These are phyloP conservation scores for Mesorhabditis sp. DNA, from an alignment of 2,888 invertebrate species.

Conservation along the genomic window DNA sequence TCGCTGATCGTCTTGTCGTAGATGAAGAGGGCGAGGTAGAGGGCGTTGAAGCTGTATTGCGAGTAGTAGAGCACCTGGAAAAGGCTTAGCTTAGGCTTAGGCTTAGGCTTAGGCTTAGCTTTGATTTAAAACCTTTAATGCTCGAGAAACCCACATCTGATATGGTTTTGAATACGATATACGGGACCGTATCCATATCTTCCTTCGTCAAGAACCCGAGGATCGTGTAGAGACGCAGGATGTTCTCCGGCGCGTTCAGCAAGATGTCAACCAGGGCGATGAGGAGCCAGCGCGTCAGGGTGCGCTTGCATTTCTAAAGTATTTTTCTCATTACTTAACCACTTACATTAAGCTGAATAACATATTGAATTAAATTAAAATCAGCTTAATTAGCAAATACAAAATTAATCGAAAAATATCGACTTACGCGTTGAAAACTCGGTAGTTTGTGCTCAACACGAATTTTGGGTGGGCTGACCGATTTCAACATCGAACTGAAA, in stretches of 20 bases:
- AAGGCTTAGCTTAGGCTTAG: neutral
- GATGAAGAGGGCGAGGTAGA: constrained; percentile 42
- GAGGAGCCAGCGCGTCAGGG: constrained; percentile 34
- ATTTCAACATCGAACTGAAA: constrained; percentile 60
- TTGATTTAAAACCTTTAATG: neutral
- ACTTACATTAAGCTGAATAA: neutral
- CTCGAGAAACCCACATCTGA: constrained; percentile 3
- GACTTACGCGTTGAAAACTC: neutral
- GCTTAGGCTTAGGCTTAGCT: neutral
- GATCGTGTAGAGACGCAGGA: constrained; percentile 26
- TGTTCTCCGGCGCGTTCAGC: constrained; percentile 39
- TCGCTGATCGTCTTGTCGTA: constrained; percentile 35
- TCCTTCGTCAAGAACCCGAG: constrained; percentile 22
- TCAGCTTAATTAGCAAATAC: no score
- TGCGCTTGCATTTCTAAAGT: constrained; percentile 6
- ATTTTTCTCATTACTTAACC: neutral
- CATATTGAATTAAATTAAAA: no score
- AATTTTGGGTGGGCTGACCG: constrained; percentile 1
- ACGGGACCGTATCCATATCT: neutral
- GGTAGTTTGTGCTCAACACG: neutral
- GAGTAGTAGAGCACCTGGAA: constrained; percentile 39
- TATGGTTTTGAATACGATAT: constrained; percentile 9
- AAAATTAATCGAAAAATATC: no score
- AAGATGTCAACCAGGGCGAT: constrained; percentile 38
- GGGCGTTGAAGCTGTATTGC: constrained; percentile 40